Conservation (phyloP, 2,888 invertebrate species). For the Lithophane socia region DNA sequence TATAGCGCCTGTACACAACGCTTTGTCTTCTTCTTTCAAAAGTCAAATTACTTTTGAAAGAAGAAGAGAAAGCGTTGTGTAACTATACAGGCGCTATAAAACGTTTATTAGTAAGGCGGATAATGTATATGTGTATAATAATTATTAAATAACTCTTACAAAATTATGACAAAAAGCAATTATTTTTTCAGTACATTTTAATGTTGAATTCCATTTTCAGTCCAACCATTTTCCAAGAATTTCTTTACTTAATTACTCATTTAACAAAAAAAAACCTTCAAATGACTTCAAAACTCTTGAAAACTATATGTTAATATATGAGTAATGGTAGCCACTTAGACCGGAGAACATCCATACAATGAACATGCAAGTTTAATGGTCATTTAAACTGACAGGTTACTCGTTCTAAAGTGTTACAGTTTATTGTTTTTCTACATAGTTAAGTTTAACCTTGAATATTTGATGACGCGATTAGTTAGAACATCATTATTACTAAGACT, state of each 20-base stretch:
- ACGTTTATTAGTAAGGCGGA: too few species aligned
- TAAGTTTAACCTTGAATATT: slow-evolving; percentile 40
- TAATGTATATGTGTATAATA: too few species aligned
- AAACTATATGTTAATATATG: slow-evolving; percentile 11
- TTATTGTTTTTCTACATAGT: slow-evolving; percentile 43
- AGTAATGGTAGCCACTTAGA: slow-evolving; percentile 36
- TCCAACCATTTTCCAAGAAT: background rate
- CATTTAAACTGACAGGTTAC: slow-evolving; percentile 35
- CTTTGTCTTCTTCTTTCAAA: too few species aligned
- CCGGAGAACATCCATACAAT: slow-evolving; percentile 39
- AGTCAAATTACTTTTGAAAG: too few species aligned
- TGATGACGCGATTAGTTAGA: slow-evolving; percentile 20
- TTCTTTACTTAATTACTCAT: background rate
- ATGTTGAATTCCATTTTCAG: background rate
- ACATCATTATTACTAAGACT: background rate
- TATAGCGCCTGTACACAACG: too few species aligned
- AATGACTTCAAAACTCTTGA: slow-evolving; percentile 14
- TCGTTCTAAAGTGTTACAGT: slow-evolving; percentile 37
- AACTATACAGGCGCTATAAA: too few species aligned
- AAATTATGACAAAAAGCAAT: too few species aligned
- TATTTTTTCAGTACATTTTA: background rate
- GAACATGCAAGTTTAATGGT: slow-evolving; percentile 38
- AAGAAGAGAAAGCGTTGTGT: too few species aligned
- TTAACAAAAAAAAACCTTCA: slow-evolving; percentile 13
- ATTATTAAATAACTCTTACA: background rate